Base-by-base conservation (phyloP, 1,140 invertebrate genomes). In the Telenomus remus region DNA sequence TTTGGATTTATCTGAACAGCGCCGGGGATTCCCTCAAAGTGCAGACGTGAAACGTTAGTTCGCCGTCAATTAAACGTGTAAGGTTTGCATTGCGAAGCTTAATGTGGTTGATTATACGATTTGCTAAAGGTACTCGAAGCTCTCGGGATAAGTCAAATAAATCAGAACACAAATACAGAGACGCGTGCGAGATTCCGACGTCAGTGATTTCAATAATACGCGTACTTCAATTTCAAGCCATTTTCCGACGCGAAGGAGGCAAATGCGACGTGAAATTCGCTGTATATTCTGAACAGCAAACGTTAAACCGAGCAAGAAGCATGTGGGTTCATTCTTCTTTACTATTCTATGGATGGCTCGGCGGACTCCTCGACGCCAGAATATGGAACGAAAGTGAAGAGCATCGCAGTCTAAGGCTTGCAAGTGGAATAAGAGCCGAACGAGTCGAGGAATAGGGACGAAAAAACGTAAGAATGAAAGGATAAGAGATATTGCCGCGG, bases 321-420 rank as follows among this genome's bases (percentile, higher is more conserved):
- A 69, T 77, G 65, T 77, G 78, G 68, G 63, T 49, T 74, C 76
- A 84, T 85, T 86, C 79, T 85, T 86, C 82, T 83, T 85, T 85
- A 83, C 79, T 73, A 83, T 86, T 84, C 82, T 61, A 54, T 60
- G 72, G 66, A 59, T 60, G 66, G 59, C 63, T 68, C 39, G 74
- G 63, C 46, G 68, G 66, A 50, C 46, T 66, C 57, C 66, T 57
- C 74, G 71, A 64, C 55, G 65, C 13, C 37, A 57, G 65, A 72
- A 74, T 70, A 69, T 55, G 54, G 63, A 57, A 72, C 49, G 70
- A 65, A 72, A 69, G 78, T 70, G 64, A 73, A 68, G 69, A 76
- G 63, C 49, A 56, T 50, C 48, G 64, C 50, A 55, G 56, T 71
- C 63, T 63, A 56, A 76, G 49, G 43, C 37, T 10, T 43, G 8